Evolutionary conservation across 2,113 vertebrate genomes (phyloP).

Genomic region (Ramphastos sulfuratus): DNA sequence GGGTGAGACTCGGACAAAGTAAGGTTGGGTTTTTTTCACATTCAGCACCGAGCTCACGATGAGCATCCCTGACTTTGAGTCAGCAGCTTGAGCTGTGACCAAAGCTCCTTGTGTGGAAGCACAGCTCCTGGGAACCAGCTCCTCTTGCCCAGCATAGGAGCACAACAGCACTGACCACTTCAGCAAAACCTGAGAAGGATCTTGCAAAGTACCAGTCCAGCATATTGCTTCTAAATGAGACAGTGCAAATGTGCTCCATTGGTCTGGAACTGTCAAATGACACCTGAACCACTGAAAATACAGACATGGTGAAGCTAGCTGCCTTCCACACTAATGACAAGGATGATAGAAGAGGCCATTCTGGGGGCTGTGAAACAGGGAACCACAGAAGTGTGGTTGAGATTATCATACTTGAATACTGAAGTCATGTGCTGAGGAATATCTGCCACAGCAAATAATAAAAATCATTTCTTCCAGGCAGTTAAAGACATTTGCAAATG

Average conservation of each 20-base stretch:
- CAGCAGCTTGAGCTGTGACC: background rate
- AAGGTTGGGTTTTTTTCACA: background rate
- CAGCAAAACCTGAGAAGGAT: background rate
- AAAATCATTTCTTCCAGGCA: background rate
- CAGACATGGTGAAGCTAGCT: background rate
- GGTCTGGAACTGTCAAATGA: background rate
- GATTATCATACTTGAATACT: constrained; percentile 7
- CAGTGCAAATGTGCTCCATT: background rate
- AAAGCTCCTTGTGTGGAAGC: background rate
- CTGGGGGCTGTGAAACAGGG: background rate
- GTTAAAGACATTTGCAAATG: background rate
- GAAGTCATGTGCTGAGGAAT: background rate
- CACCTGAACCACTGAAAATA: background rate
- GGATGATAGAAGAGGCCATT: background rate
- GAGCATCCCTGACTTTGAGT: background rate
- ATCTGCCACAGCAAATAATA: background rate
- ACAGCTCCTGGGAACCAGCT: background rate
- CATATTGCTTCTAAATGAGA: background rate
- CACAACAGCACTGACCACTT: background rate
- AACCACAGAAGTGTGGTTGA: background rate
- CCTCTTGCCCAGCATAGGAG: background rate
- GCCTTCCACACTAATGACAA: background rate
- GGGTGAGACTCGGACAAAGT: background rate
- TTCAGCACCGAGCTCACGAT: background rate
- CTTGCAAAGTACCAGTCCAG: background rate